Percentiles rank a stretch among this genome's conserved stretches.
Evolutionary conservation across 2,888 invertebrate genomes (phyloP).

Genomic region (Xestia xanthographa): DNA sequence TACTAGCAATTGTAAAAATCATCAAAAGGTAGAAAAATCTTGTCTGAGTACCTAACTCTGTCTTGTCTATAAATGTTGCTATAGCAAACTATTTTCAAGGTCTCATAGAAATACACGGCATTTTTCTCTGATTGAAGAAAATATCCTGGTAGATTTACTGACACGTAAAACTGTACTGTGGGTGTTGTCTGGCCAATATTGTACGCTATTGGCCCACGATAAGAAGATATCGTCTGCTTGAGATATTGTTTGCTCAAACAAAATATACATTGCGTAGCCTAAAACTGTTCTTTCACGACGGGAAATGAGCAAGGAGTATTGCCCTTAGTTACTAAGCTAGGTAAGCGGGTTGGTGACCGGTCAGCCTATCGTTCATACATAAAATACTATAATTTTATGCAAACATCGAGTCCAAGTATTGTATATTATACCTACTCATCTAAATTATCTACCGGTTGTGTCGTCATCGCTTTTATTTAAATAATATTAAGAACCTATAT

Average conservation of each 20-base stretch:
- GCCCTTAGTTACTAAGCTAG: slow-evolving; percentile 20
- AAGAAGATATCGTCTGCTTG: not conserved
- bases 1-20: not conserved
- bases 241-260: not conserved
- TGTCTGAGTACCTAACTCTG: not conserved
- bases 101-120: not conserved
- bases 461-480: slow-evolving; percentile 44
- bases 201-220: not conserved
- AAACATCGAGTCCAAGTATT: slow-evolving; percentile 29
- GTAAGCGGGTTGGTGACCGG: slow-evolving; percentile 50
- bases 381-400: slow-evolving; percentile 54
- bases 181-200: not conserved
- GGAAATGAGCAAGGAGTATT: slow-evolving; percentile 2
- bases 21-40: not conserved
- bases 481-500: slow-evolving; percentile 27
- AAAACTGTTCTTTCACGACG: slow-evolving; percentile 5
- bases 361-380: slow-evolving; percentile 22
- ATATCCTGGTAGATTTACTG: not conserved
- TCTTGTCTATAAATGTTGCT: not conserved
- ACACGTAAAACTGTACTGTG: not conserved
- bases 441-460: slow-evolving; percentile 29
- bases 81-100: not conserved
- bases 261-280: not conserved
- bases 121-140: not conserved
- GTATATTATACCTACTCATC: slow-evolving; percentile 34